Conservation (phyloP, 2,113 vertebrate genomes). For the Piaya cayana region DNA sequence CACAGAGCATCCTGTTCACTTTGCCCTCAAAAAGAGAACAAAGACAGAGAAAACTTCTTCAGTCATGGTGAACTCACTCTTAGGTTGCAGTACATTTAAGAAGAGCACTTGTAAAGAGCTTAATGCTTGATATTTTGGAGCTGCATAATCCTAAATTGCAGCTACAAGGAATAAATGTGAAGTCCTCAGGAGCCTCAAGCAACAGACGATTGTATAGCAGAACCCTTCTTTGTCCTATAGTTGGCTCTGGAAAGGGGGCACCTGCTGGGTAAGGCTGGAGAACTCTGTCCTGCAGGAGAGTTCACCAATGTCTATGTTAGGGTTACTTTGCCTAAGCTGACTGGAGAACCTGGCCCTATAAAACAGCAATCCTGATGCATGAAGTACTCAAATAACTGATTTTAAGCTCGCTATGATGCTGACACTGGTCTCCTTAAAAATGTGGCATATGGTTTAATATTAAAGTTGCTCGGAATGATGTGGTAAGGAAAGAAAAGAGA, state of each 20-base stretch:
- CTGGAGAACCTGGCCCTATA: neutral
- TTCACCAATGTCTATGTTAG: neutral
- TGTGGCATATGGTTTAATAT: neutral
- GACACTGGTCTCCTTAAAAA: neutral
- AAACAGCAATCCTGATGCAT: neutral
- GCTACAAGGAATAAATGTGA: neutral
- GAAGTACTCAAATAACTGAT: neutral
- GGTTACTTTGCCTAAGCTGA: neutral
- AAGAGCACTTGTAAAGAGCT: neutral
- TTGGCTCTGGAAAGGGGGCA: neutral
- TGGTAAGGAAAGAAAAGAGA: neutral
- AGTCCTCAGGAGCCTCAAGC: neutral
- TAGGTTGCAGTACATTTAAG: neutral
- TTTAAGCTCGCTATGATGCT: neutral
- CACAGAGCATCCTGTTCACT: neutral
- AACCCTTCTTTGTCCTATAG: neutral
- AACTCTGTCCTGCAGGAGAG: neutral
- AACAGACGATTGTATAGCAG: neutral
- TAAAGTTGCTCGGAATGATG: constrained; percentile 9
- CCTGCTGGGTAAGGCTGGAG: neutral
- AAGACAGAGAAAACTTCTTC: neutral
- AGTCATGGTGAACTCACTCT: neutral
- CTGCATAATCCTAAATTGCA: neutral
- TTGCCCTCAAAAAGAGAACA: neutral
- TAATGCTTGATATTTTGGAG: neutral